Evolutionary conservation across 2,113 vertebrate genomes (phyloP).

Genomic region (Odontesthes bonariensis): DNA sequence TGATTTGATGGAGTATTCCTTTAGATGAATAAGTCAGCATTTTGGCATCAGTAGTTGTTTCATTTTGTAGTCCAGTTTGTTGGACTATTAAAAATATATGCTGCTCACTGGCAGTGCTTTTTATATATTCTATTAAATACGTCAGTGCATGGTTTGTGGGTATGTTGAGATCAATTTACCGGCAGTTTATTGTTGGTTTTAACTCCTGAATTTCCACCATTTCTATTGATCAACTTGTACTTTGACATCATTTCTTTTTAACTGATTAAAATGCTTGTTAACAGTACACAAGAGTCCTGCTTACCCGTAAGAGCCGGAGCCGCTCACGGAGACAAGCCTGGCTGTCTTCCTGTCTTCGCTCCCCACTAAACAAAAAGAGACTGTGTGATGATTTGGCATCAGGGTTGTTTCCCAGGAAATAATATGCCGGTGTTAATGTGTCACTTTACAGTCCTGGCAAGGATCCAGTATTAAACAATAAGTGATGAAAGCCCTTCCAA

Average conservation of each 20-base stretch:
- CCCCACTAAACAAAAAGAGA: slow-evolving; percentile 59
- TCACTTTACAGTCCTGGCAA: slow-evolving; percentile 34
- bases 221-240: not conserved
- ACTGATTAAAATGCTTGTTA: fast-evolving
- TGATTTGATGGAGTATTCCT: not conserved
- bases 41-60: no score
- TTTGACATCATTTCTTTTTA: not conserved
- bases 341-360: slow-evolving; percentile 21
- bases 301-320: slow-evolving; percentile 52
- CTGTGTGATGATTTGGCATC: slow-evolving; percentile 29
- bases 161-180: no score
- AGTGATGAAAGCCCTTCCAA: not conserved
- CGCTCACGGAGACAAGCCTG: not conserved
- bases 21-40: no score
- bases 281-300: not conserved
- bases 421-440: slow-evolving; percentile 39
- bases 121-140: not conserved
- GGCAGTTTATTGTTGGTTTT: not conserved
- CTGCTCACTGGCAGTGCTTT: not conserved
- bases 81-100: not conserved
- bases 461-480: slow-evolving; percentile 15
- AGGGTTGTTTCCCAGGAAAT: slow-evolving; percentile 11
- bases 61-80: no score
- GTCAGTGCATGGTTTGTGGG: not conserved
- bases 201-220: not conserved